Evolutionary conservation across 2,888 invertebrate genomes (phyloP).

Genomic region (Rhogogaster chlorosoma): DNA sequence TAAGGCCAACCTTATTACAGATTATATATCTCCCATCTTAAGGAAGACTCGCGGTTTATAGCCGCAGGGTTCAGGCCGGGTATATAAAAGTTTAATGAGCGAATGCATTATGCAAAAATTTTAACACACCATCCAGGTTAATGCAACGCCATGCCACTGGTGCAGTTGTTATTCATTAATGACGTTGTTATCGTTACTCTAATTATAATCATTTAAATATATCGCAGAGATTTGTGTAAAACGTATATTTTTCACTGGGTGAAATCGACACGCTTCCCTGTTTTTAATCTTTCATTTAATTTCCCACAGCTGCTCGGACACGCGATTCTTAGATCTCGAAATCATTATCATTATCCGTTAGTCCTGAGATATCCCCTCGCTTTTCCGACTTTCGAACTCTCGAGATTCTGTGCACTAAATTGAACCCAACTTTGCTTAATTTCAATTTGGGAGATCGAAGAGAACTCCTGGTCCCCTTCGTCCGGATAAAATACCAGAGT

Average conservation of each 20-base stretch:
- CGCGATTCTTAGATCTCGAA: background rate
- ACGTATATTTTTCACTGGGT: background rate
- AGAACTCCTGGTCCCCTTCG: background rate
- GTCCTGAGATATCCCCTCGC: background rate
- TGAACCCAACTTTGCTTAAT: background rate
- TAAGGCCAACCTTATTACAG: background rate
- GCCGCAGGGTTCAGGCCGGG: slow-evolving; percentile 8
- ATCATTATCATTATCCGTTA: background rate
- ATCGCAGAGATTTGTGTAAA: background rate
- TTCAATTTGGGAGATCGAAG: slow-evolving; percentile 20
- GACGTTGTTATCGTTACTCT: background rate
- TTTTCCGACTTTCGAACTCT: background rate
- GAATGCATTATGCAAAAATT: slow-evolving; percentile 56
- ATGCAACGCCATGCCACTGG: background rate
- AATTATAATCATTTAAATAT: background rate
- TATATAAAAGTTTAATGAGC: slow-evolving; percentile 56
- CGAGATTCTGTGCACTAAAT: slow-evolving; percentile 5
- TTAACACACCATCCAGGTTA: background rate
- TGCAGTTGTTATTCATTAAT: slow-evolving; percentile 12
- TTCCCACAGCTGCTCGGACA: background rate
- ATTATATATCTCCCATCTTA: slow-evolving; percentile 6
- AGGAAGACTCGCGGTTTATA: background rate
- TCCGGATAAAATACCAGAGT: background rate
- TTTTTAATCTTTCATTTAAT: background rate
- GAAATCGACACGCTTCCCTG: background rate